Evolutionary conservation across 2,113 vertebrate species (phyloP).

Genomic region (Tympanuchus pallidicinctus): DNA sequence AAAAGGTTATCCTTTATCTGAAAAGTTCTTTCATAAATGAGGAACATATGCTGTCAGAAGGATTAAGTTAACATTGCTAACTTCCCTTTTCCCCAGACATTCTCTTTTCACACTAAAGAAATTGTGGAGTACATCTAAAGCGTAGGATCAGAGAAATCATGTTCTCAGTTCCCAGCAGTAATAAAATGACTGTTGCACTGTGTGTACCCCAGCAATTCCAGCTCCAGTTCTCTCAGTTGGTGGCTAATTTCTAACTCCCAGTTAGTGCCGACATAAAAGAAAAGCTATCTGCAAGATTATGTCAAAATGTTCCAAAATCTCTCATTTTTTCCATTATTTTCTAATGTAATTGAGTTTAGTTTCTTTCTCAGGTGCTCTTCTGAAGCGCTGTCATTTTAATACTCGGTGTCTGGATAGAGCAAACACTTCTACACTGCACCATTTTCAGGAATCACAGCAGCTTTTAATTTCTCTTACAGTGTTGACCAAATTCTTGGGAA

Average conservation of each 20-base stretch:
- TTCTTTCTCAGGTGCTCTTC: neutral
- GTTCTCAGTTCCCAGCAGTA: neutral
- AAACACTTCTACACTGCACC: neutral
- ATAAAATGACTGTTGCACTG: neutral
- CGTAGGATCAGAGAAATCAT: neutral
- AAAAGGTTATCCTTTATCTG: neutral
- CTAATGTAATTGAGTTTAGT: neutral
- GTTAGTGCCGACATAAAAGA: neutral
- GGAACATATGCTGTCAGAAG: neutral
- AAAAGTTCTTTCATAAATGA: neutral
- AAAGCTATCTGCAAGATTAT: neutral
- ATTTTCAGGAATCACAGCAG: neutral
- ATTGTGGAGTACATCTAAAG: neutral
- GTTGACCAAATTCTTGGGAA: conserved; percentile 98
- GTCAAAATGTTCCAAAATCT: neutral
- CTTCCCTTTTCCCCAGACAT: neutral
- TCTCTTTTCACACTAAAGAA: neutral
- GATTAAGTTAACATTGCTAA: neutral
- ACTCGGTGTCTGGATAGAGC: neutral
- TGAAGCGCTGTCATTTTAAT: neutral
- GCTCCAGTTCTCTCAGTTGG: neutral
- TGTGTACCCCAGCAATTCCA: neutral
- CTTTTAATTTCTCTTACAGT: conserved; percentile 75
- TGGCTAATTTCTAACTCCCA: neutral
- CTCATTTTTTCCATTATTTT: neutral